A percentile compares a stretch with the other conserved stretches of the same genome.
phyloP scores from a whole-genome alignment of 2,113 vertebrate genomes.

The Orientallactaga bullata region DNA sequence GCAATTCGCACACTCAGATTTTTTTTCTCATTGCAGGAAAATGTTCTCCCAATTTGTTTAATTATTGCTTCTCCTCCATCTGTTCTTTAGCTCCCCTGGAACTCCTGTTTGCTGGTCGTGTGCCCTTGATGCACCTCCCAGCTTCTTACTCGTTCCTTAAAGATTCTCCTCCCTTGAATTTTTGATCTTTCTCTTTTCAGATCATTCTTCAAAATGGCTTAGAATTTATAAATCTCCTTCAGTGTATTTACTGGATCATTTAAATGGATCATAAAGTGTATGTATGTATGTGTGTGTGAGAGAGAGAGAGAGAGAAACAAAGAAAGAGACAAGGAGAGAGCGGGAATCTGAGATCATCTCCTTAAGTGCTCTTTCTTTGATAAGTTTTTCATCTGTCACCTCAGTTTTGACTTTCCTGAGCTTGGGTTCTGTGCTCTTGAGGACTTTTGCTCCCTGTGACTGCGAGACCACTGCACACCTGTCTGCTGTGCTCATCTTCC shows the following conservation, averaged over 20 bases:
- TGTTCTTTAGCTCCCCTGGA: slow-evolving; percentile 39
- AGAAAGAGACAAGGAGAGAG: no score
- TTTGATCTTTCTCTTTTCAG: slow-evolving; percentile 19
- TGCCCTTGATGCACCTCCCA: background rate
- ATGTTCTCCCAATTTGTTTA: slow-evolving; percentile 49
- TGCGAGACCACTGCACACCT: background rate
- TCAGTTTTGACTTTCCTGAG: background rate
- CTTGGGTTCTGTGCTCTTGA: background rate
- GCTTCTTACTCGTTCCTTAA: background rate
- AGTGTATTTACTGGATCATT: background rate
- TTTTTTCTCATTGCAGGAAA: background rate
- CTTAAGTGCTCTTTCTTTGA: background rate
- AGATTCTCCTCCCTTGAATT: background rate
- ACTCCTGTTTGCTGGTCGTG: background rate
- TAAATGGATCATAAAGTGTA: background rate
- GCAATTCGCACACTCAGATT: slow-evolving; percentile 33
- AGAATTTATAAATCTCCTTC: background rate
- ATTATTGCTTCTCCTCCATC: slow-evolving; percentile 42
- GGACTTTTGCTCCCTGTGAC: background rate
- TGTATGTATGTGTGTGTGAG: no score
- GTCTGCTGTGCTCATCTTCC: background rate
- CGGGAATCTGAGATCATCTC: background rate
- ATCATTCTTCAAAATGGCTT: background rate
- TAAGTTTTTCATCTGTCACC: background rate
- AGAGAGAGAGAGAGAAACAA: background rate